These are phyloP conservation scores for Whitmania pigra DNA, from an alignment of 1,140 invertebrate species.

Conservation along the genomic window DNA sequence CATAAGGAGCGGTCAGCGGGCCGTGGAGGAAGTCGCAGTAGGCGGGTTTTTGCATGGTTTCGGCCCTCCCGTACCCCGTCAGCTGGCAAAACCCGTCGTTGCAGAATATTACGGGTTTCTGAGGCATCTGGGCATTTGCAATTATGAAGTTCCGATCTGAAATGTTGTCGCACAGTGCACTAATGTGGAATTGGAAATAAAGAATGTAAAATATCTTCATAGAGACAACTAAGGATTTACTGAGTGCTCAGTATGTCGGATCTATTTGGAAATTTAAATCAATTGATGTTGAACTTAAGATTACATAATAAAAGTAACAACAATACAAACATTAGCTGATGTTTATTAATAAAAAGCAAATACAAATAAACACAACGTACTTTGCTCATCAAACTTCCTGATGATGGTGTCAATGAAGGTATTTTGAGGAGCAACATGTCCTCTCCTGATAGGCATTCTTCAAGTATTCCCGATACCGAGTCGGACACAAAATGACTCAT, in stretches of 20 bases:
- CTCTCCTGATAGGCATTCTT: constrained; percentile 58
- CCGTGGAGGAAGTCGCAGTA: constrained; percentile 68
- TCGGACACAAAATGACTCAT: too few species aligned
- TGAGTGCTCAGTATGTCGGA: too few species aligned
- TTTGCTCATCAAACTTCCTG: constrained; percentile 63
- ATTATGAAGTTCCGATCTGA: constrained; percentile 73
- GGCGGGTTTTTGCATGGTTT: constrained; percentile 66
- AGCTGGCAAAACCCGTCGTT: constrained; percentile 72
- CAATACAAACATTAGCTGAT: neutral
- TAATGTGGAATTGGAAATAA: neutral
- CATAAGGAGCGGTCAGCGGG: constrained; percentile 59
- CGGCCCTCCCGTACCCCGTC: constrained; percentile 59
- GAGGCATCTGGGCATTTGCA: constrained; percentile 62
- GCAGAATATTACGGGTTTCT: constrained; percentile 71
- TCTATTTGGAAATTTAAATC: neutral
- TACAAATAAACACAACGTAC: constrained; percentile 46
- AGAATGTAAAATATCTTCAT: neutral
- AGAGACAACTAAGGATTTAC: too few species aligned
- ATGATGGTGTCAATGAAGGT: constrained; percentile 67
- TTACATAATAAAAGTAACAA: neutral
- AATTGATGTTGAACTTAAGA: neutral
- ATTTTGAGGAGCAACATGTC: constrained; percentile 60
- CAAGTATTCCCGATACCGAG: neutral
- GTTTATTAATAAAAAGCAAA: neutral
- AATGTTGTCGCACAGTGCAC: constrained; percentile 21